Base-by-base conservation (phyloP, 2,113 vertebrate genomes). In the Odontophorus gujanensis region DNA sequence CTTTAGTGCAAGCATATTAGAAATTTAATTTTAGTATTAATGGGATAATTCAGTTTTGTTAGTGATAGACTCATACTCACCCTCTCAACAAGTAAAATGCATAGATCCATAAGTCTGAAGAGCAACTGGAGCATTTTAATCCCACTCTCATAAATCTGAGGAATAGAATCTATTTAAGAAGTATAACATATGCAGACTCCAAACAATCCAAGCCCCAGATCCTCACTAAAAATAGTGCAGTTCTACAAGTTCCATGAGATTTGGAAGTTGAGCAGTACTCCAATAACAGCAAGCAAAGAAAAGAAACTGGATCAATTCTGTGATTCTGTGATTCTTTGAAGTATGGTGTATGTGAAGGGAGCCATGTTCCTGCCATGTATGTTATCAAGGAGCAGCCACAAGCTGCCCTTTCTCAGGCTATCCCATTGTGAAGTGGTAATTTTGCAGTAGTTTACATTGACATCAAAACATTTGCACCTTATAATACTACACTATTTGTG, bases 311-410 rank as follows among this genome's bases (percentile, higher is more conserved):
- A 34, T 57, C 1, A 0, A 40, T 40, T 40, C 40, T 40, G 40
- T 40, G 40, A 38, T 38, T 38, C 38, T 38, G 38, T 38, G 38
- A 40, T 40, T 40, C 40, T 40, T 9, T 40, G 40, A 40, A 67
- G 17, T 43, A 13, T 8, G 13, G 75, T 17, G 69, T 0, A 0
- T 7, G 8, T 36, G 13, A 53, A 47, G 51, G 13, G 22, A 68
- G 1, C 2, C 32, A 17, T 57, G 14, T 5, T 3, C 18, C 4
- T 61, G 38, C 7, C 48, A 8, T 6, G 0, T 43, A 19, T 66
- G 75, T 75, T 48, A 43, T 65, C 7, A 5, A 53, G 24, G 18
- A 61, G 5, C 11, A 77, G 34, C 32, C 22, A 19, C 13, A 76
- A 22, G 6, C 18, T 66, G 17, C 43, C 74, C 13, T 21, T 78